Evolutionary conservation across 2,888 invertebrate genomes (phyloP), one percentile per base, ranked within the genome.

Genomic region (Pycnomerus fuliginosus): DNA sequence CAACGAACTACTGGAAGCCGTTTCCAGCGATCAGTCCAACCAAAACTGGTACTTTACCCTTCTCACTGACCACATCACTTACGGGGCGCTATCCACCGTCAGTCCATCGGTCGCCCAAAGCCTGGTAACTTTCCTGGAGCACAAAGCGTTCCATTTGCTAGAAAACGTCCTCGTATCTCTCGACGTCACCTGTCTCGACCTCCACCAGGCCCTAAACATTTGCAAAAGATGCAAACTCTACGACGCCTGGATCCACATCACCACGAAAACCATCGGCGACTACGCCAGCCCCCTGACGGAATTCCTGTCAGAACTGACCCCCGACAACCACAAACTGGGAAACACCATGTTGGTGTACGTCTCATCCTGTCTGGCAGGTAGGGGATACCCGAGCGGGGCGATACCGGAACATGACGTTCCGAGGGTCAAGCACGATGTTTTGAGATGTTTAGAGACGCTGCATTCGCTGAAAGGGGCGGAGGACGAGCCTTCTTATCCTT

Each of bases 331-430:
- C 53, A 76, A 76, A 59, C 75, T 90, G 28, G 93, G 92, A 3
- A 91, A 92, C 63, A 87, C 87, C 49, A 72, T 93, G 52, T 72
- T 94, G 34, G 90, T 93, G 2, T 93, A 92, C 64, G 80, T 90
- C 16, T 90, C 88, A 50, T 90, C 90, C 53, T 92, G 92, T 62
- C 74, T 93, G 50, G 86, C 90, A n/a, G 93, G 91, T 1, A 75
- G 88, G 41, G 87, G 87, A 1, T 93, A 89, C 73, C 91, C 90
- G 0, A 75, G 75, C 24, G 90, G 90, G 0, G 80, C 84, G 57
- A 82, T 90, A 54, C 80, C 83, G 0, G 73, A 75, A 5, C 77
- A 80, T 20, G 71, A 78, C 32, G 78, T 82, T 3, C 76, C 78
- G 17, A 75, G 78, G 60, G 88, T 87, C 1, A 87, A 89, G 64